A percentile compares a stretch with the other conserved stretches of the same genome.
Evolutionary conservation across 2,113 vertebrate species (phyloP).

Genomic region (Corydoras maculifer): DNA sequence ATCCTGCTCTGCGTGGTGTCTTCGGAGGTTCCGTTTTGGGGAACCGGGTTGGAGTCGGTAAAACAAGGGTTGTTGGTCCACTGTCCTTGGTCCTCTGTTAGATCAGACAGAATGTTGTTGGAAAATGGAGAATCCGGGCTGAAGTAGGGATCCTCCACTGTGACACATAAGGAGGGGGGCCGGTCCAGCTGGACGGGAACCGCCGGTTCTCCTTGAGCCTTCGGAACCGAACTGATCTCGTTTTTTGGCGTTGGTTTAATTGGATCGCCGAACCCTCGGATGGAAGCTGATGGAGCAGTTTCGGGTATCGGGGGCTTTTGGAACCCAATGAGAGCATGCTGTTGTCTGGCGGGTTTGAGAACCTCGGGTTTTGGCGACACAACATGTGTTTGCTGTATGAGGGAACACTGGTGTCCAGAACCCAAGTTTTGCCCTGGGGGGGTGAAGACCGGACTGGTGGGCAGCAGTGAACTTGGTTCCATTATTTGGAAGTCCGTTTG

Average conservation of each 20-base stretch:
- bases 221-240: neutral
- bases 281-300: neutral
- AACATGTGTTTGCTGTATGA: constrained; percentile 1
- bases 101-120: neutral
- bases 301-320: neutral
- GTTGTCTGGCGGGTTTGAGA: neutral
- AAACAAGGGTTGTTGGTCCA: constrained; percentile 15
- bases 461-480: neutral
- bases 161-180: constrained; percentile 38
- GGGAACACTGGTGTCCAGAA: neutral
- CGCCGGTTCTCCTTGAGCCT: neutral
- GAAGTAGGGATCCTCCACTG: constrained; percentile 72
- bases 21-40: constrained; percentile 45
- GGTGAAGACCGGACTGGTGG: neutral
- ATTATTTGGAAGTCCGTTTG: neutral
- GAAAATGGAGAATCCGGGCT: constrained; percentile 20
- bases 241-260: constrained; percentile 1
- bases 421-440: neutral
- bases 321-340: too few relatives aligned
- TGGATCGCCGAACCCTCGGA: neutral
- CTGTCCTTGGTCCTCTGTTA: neutral
- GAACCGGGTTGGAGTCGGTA: constrained; percentile 23
- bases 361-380: too few relatives aligned
- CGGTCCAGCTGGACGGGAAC: neutral
- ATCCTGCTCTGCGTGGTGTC: neutral